A percentile compares a stretch with the other conserved stretches of the same genome.
Conservation (phyloP, 2,888 invertebrate genomes). For the Mystacides longicornis region DNA sequence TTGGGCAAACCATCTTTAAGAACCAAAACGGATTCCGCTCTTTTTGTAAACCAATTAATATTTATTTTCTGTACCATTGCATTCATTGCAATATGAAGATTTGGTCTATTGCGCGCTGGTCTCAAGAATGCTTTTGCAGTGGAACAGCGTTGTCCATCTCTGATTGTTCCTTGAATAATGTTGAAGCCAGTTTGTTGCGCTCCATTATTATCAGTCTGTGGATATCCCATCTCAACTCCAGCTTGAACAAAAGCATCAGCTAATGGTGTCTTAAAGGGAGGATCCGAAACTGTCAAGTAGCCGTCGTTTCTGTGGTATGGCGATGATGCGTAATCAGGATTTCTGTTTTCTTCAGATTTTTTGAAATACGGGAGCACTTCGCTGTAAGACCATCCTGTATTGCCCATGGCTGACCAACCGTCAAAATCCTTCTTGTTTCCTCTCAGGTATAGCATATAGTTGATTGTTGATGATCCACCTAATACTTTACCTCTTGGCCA, state of each 20-base stretch:
- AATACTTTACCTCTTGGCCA: slow-evolving; percentile 61
- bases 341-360: slow-evolving; percentile 39
- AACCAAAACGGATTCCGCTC: slow-evolving; percentile 33
- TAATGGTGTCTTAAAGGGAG: slow-evolving; percentile 33
- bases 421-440: slow-evolving; percentile 50
- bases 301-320: slow-evolving; percentile 39
- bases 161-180: slow-evolving; percentile 38
- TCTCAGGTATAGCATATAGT: slow-evolving; percentile 54
- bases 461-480: slow-evolving; percentile 55
- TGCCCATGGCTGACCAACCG: slow-evolving; percentile 47
- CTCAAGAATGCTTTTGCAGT: slow-evolving; percentile 48
- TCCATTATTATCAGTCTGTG: slow-evolving; percentile 35
- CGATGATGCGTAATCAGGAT: slow-evolving; percentile 24
- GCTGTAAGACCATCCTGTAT: slow-evolving; percentile 49
- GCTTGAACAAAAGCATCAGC: slow-evolving; percentile 38
- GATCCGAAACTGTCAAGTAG: slow-evolving; percentile 37
- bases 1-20: slow-evolving; percentile 29
- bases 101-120: slow-evolving; percentile 29
- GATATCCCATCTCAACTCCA: slow-evolving; percentile 41
- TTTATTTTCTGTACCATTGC: slow-evolving; percentile 38
- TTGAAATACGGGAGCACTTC: slow-evolving; percentile 41
- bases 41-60: slow-evolving; percentile 36
- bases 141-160: slow-evolving; percentile 42
- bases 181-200: slow-evolving; percentile 44
- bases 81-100: slow-evolving; percentile 33